Evolutionary conservation across 2,797 vertebrate genomes (phyloP).

Genomic region (Gallinago solitaria): DNA sequence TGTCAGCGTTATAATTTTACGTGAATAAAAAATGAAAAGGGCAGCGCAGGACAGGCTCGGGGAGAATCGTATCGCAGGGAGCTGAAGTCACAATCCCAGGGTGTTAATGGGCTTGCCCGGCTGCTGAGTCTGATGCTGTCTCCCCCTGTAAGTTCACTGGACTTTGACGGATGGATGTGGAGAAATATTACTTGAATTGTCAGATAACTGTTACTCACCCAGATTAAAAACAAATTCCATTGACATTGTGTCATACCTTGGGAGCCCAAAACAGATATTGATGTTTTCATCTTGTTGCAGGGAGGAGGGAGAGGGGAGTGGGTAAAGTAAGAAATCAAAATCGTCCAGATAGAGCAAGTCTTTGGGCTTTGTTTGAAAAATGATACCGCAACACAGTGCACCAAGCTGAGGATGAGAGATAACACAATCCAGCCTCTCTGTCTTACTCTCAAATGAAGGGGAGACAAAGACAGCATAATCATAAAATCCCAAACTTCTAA

Average conservation of each 20-base stretch:
- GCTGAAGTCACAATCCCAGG: neutral
- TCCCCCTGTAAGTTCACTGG: neutral
- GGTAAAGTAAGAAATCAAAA: slow-evolving; percentile 51
- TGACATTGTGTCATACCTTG: slow-evolving; percentile 41
- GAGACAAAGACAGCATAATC: neutral
- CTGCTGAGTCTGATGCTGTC: slow-evolving; percentile 18
- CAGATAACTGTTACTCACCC: slow-evolving; percentile 62
- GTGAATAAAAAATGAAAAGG: slow-evolving; percentile 57
- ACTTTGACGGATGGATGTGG: slow-evolving; percentile 30
- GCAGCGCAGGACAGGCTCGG: neutral
- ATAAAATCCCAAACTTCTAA: neutral
- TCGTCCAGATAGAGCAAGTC: neutral
- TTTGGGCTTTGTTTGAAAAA: slow-evolving; percentile 47
- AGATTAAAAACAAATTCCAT: slow-evolving; percentile 60
- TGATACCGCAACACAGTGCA: neutral
- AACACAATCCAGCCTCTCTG: neutral
- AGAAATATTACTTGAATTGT: slow-evolving; percentile 61
- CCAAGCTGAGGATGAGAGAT: slow-evolving; percentile 12
- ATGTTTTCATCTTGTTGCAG: slow-evolving; percentile 55
- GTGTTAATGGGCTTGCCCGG: slow-evolving; percentile 14
- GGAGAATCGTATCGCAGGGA: neutral
- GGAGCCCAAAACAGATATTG: slow-evolving; percentile 42
- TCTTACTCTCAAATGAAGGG: neutral
- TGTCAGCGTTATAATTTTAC: slow-evolving; percentile 20
- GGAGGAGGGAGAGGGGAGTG: slow-evolving; percentile 27